phyloP scores from a whole-genome alignment of 2,113 vertebrate species.

The Sceloporus tristichus region DNA sequence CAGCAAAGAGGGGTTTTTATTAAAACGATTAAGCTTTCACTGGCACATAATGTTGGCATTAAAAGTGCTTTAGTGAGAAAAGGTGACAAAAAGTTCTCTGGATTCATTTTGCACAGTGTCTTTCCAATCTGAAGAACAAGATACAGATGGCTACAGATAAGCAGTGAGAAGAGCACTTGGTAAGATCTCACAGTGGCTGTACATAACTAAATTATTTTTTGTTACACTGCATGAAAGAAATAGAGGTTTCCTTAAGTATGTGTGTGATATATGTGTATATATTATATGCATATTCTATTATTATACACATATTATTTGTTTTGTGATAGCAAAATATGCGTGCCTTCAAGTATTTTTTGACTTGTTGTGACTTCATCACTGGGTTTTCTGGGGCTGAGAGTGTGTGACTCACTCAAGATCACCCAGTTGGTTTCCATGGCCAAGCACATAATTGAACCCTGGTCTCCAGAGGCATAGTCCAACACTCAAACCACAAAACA shows the following conservation, averaged over 20 bases:
- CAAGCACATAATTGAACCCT: no score
- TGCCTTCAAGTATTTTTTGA: no score
- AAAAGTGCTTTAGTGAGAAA: conserved; percentile 64
- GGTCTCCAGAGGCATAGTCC: no score
- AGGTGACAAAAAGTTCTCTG: conserved; percentile 56
- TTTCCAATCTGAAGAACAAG: conserved; percentile 43
- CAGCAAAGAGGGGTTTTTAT: conserved; percentile 56
- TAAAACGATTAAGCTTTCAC: conserved; percentile 69
- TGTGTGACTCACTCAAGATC: no score
- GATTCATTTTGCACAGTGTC: conserved; percentile 25
- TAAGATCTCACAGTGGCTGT: conserved; percentile 5
- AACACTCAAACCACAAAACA: no score
- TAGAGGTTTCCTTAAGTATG: conserved; percentile 21
- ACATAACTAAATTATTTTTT: no score
- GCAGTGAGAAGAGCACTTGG: conserved; percentile 25
- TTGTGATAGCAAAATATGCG: no score
- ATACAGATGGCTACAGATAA: conserved; percentile 42
- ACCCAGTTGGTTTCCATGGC: no score
- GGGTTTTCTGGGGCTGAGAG: neutral
- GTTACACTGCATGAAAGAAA: no score
- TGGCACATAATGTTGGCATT: conserved; percentile 58
- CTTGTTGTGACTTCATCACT: neutral
- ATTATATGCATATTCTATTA: no score
- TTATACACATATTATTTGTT: no score
- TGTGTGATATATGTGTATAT: no score